Conservation (phyloP, 2,888 invertebrate genomes). For the Ormyrus pomaceus region DNA sequence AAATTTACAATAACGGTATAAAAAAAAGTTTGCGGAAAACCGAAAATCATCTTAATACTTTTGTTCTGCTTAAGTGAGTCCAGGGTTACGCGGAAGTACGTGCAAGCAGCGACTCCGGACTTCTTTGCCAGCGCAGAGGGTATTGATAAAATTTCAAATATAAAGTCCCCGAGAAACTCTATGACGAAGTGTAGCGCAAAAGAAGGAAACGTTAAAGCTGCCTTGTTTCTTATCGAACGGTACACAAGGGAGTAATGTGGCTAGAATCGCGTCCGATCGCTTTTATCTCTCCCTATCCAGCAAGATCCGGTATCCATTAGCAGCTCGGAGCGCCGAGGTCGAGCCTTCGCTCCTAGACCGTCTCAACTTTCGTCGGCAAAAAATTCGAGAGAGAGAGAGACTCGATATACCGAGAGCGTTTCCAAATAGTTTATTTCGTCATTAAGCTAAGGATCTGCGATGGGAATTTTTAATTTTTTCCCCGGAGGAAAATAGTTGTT, state of each 20-base stretch:
- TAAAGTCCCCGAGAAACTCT: not conserved
- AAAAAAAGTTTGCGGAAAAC: no score
- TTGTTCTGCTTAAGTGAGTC: no score
- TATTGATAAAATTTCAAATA: not conserved
- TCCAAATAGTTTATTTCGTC: no score
- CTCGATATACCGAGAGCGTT: no score
- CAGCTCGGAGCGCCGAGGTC: constrained; percentile 10
- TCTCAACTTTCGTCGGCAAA: not conserved
- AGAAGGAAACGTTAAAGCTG: not conserved
- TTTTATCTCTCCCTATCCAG: constrained; percentile 25
- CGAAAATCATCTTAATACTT: no score
- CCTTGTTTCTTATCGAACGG: constrained; percentile 25
- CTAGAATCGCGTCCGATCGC: constrained; percentile 18
- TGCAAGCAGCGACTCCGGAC: no score
- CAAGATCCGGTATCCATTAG: constrained; percentile 39
- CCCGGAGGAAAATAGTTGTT: no score
- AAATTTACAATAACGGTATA: no score
- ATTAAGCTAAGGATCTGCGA: no score
- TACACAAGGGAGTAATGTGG: constrained; percentile 15
- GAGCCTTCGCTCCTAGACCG: not conserved
- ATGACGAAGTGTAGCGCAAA: not conserved
- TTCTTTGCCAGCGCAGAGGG: not conserved
- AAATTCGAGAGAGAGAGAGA: not conserved
- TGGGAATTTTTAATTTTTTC: no score
- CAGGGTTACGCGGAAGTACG: no score